Evolutionary conservation across 2,113 vertebrate genomes (phyloP).

Genomic region (Mesembrinibis cayennensis): DNA sequence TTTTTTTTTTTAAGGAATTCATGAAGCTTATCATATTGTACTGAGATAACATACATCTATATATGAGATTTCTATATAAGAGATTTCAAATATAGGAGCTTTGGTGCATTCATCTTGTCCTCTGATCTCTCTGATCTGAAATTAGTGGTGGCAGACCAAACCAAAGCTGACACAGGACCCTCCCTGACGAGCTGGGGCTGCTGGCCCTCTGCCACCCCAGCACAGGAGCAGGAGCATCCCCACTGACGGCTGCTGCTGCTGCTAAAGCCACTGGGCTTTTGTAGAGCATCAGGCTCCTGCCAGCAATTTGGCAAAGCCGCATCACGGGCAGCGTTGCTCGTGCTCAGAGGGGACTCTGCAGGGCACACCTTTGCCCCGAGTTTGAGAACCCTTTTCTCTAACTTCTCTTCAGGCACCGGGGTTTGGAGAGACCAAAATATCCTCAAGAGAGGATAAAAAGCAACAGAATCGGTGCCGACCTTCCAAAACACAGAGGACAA

Average conservation of each 20-base stretch:
- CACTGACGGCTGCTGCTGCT: rapidly evolving
- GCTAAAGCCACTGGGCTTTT: rapidly evolving
- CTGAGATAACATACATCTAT: background rate
- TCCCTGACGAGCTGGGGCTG: rapidly evolving
- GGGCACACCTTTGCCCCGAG: background rate
- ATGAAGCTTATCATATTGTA: background rate
- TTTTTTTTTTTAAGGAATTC: background rate
- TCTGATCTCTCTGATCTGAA: background rate
- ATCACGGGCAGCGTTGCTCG: rapidly evolving
- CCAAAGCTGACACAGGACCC: background rate
- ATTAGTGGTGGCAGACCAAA: background rate
- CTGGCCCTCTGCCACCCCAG: background rate
- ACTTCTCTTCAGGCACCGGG: background rate
- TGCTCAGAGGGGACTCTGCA: too few species aligned
- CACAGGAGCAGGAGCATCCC: rapidly evolving
- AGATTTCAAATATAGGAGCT: background rate
- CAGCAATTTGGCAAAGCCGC: background rate
- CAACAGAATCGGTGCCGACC: background rate
- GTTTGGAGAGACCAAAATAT: background rate
- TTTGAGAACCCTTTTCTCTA: background rate
- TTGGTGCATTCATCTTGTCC: background rate
- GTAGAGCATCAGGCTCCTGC: background rate
- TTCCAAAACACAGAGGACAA: background rate
- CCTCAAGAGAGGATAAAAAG: background rate
- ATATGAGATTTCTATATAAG: background rate